These are phyloP conservation scores for Brachyalestes nurse DNA, from an alignment of 2,797 vertebrate species.

Conservation along the genomic window DNA sequence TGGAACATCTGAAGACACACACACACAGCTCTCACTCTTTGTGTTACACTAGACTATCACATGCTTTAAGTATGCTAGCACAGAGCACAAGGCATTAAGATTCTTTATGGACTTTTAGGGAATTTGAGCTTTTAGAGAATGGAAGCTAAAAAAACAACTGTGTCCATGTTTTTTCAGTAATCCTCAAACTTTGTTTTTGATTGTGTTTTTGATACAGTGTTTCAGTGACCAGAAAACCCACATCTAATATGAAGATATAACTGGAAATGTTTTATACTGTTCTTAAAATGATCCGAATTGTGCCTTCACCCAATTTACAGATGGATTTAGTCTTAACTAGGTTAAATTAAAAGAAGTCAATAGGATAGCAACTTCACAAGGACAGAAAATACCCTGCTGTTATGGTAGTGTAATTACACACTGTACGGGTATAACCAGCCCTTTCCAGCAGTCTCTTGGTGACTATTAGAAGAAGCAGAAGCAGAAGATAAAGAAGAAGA, in stretches of 20 bases:
- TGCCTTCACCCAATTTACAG: neutral
- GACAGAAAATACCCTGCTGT: neutral
- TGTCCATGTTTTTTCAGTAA: neutral
- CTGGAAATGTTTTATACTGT: neutral
- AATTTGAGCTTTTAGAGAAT: neutral
- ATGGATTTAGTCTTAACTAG: neutral
- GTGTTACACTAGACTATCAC: neutral
- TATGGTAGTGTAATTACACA: neutral
- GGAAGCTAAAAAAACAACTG: neutral
- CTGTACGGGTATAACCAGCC: neutral
- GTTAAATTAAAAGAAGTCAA: neutral
- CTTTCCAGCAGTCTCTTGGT: neutral
- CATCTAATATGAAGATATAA: too few relatives aligned
- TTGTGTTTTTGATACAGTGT: too few relatives aligned
- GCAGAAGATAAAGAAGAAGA: too few relatives aligned
- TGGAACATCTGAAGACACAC: neutral
- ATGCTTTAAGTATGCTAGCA: neutral
- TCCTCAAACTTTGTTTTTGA: neutral
- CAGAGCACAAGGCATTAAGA: neutral
- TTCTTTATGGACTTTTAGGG: constrained; percentile 1
- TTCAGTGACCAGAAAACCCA: too few relatives aligned
- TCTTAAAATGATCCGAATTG: neutral
- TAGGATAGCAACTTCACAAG: neutral
- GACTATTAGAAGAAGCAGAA: neutral
- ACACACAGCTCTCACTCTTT: neutral